A percentile compares a stretch with the other conserved stretches of the same genome.
Evolutionary conservation across 2,888 invertebrate species (phyloP).

Genomic region (Coleophora deauratella): DNA sequence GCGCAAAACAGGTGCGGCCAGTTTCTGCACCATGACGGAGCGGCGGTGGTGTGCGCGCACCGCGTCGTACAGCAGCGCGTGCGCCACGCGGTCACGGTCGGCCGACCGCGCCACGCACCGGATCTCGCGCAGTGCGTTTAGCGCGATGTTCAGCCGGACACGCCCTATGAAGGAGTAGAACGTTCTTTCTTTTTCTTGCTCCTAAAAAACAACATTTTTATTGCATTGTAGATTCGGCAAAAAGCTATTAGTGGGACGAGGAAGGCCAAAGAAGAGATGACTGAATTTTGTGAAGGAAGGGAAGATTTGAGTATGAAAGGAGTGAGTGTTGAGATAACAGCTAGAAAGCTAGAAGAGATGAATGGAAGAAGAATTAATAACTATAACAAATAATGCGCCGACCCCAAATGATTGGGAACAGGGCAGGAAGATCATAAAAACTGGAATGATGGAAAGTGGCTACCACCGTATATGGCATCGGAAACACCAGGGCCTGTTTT

Average conservation of each 20-base stretch:
- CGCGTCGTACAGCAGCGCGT: constrained; percentile 38
- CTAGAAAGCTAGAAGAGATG: no score
- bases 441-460: no score
- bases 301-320: no score
- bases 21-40: constrained; percentile 11
- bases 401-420: no score
- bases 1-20: constrained; percentile 27
- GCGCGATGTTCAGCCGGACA: constrained; percentile 43
- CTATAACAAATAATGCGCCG: no score
- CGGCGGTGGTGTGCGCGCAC: constrained; percentile 45
- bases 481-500: no score
- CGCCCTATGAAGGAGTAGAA: constrained; percentile 49
- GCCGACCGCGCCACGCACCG: constrained; percentile 43
- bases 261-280: no score
- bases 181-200: constrained; percentile 35
- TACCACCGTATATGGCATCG: no score
- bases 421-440: no score
- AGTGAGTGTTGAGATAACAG: no score
- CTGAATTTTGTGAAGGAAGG: no score
- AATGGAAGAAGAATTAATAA: no score
- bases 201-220: constrained; percentile 23
- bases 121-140: constrained; percentile 49
- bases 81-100: constrained; percentile 31
- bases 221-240: neutral
- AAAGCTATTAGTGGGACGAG: neutral